Evolutionary conservation across 1,140 invertebrate species (phyloP), one percentile per base, ranked within the genome.

Genomic region (Aphidius ervi): DNA sequence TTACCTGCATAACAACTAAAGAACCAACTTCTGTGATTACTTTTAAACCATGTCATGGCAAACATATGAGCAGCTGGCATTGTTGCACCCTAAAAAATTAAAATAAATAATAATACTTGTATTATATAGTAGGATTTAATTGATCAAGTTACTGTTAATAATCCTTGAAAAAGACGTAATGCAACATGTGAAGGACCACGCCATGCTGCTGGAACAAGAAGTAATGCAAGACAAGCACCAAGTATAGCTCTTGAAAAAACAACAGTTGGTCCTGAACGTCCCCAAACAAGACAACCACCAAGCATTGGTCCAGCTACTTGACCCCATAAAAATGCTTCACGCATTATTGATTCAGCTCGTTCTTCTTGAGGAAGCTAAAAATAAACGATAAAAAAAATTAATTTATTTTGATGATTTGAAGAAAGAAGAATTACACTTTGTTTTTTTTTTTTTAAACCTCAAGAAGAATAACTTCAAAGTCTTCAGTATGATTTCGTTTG

Each of bases 41-140:
- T 81, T 66, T 83, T 82, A 56, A 84, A 84, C 83, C 83, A 85
- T 10, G 82, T 83, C 67, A 83, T 83, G 47, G 83, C 83, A 9
- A 85, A 70, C 81, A 84, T 84, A 58, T 85, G 83, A 58, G 82
- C 82, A 20, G 83, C 82, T 20, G 83, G 83, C 82, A 82, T 84
- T 5, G 82, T 84, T 37, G 82, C 82, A 41, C 83, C 83, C 82
- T 84, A 43, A 37, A 72, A 10, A 8, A 10, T 43, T 7, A 10
- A 68, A 20, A 59, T 47, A 56, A 3, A 31, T 31, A 31, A 31
- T 3, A 31, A 31, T 47, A 61, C 41, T 63, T 61, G 8, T 47
- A 56, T 31, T 31, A 16, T 31, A 16, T 16, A 0, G 16, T 16
- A 16, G 0, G 1, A 31, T 31, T 31, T 31, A 31, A 31, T 31